Evolutionary conservation across 1,140 invertebrate genomes (phyloP).

Genomic region (Rhopalosiphum maidis): DNA sequence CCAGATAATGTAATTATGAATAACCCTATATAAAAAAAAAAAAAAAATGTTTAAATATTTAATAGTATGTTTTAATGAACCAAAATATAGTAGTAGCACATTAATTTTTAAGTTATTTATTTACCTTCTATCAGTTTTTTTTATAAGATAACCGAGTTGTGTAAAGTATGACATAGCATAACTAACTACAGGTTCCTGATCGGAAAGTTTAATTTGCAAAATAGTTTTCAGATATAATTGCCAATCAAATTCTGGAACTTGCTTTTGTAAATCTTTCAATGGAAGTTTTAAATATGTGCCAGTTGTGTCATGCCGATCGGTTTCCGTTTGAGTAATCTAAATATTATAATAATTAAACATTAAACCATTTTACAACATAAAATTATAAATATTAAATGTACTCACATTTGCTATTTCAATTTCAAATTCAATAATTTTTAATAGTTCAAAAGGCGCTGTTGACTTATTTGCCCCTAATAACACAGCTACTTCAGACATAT

Average conservation of each 20-base stretch:
- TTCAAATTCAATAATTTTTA: constrained; percentile 77
- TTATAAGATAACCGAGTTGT: constrained; percentile 77
- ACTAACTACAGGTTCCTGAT: constrained; percentile 77
- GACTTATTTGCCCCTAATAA: constrained; percentile 74
- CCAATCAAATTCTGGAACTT: constrained; percentile 82
- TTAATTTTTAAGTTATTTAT: not conserved
- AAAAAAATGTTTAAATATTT: not conserved
- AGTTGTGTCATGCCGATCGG: constrained; percentile 82
- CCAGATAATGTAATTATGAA: constrained; percentile 88
- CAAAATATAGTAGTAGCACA: not conserved
- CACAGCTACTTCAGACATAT: constrained; percentile 79
- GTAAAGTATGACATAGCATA: constrained; percentile 82
- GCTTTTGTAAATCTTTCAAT: constrained; percentile 69
- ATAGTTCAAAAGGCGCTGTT: constrained; percentile 71
- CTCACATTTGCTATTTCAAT: constrained; percentile 79
- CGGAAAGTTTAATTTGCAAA: constrained; percentile 70
- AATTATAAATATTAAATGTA: not conserved
- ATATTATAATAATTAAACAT: constrained; percentile 49
- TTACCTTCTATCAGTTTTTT: constrained; percentile 73
- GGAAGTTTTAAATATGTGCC: constrained; percentile 77
- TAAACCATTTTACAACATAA: not conserved
- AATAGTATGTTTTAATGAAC: not conserved
- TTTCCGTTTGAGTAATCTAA: constrained; percentile 78
- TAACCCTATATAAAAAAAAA: constrained; percentile 66
- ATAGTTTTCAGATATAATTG: constrained; percentile 75